These are phyloP conservation scores for Dioctria linearis DNA, from an alignment of 2,888 invertebrate genomes.

Conservation along the genomic window DNA sequence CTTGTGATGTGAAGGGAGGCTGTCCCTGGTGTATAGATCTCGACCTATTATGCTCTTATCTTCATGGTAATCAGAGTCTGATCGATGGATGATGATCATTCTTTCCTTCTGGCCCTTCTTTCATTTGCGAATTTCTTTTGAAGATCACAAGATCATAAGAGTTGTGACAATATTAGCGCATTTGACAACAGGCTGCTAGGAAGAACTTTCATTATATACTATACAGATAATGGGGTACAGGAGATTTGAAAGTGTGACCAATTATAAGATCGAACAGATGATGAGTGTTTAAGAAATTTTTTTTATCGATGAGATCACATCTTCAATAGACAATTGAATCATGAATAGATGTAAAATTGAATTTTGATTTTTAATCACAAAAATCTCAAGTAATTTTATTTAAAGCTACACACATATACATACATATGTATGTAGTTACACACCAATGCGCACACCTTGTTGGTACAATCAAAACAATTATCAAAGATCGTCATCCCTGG, in stretches of 20 bases:
- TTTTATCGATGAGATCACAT: neutral
- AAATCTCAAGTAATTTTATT: constrained; percentile 25
- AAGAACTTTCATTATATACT: constrained; percentile 2
- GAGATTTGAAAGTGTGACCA: constrained; percentile 41
- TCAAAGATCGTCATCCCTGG: constrained; percentile 26
- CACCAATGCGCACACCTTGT: constrained; percentile 30
- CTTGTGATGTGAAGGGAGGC: constrained; percentile 35
- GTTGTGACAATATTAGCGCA: constrained; percentile 46
- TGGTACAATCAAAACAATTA: constrained; percentile 39
- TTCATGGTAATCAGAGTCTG: constrained; percentile 45
- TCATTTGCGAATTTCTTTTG: constrained; percentile 41
- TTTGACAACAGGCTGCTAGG: constrained; percentile 2
- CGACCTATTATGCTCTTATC: constrained; percentile 43
- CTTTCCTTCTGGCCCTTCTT: constrained; percentile 5
- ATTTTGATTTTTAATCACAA: constrained; percentile 33
- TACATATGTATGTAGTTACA: constrained; percentile 16
- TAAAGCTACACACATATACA: neutral
- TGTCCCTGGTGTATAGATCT: constrained; percentile 27
- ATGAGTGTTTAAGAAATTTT: neutral
- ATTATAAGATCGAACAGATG: constrained; percentile 45
- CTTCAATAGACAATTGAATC: constrained; percentile 25
- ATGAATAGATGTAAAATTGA: constrained; percentile 17
- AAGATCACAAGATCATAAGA: constrained; percentile 25
- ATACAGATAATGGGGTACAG: neutral
- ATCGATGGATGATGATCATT: constrained; percentile 41